Conservation (phyloP, 2,797 vertebrate species). For the Adrianichthys oophorus region DNA sequence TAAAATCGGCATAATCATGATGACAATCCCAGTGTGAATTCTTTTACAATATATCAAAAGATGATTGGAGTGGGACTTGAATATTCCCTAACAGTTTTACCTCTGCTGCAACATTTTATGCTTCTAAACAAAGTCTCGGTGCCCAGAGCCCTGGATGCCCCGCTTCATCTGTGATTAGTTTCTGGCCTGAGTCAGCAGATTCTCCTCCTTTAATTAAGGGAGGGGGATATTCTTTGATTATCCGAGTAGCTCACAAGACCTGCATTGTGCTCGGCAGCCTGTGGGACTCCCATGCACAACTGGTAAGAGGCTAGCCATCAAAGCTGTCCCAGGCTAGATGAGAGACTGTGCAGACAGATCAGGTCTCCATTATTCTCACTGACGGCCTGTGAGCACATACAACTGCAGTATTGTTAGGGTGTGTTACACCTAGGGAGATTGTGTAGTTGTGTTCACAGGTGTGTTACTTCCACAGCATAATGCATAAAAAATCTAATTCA, state of each 20-base stretch:
- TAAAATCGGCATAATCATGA: too few species aligned
- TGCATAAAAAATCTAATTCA: conserved; percentile 36
- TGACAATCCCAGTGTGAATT: too few species aligned
- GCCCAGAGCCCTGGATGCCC: conserved; percentile 5
- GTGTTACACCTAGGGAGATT: conserved; percentile 27
- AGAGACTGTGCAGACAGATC: conserved; percentile 34
- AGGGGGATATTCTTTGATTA: conserved; percentile 25
- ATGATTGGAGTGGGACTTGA: too few species aligned
- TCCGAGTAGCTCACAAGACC: conserved; percentile 47
- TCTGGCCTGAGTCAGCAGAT: conserved; percentile 59
- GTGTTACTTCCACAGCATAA: conserved; percentile 48
- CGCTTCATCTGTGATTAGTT: conserved; percentile 30
- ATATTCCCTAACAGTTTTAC: conserved; percentile 4
- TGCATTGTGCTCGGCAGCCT: conserved; percentile 56
- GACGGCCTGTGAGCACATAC: conserved; percentile 28
- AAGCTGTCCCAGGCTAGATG: conserved; percentile 45
- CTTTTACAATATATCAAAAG: too few species aligned
- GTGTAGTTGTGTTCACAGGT: conserved; percentile 48
- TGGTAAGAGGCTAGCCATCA: conserved; percentile 12
- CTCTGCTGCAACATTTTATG: conserved; percentile 18
- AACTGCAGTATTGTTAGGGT: conserved; percentile 21
- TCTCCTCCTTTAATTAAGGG: conserved; percentile 54
- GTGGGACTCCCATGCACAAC: conserved; percentile 41
- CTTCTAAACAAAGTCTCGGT: conserved; percentile 1
- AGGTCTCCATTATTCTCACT: conserved; percentile 28